These are phyloP conservation scores for Clarias batrachus DNA, from an alignment of 2,113 vertebrate genomes.

Conservation along the genomic window DNA sequence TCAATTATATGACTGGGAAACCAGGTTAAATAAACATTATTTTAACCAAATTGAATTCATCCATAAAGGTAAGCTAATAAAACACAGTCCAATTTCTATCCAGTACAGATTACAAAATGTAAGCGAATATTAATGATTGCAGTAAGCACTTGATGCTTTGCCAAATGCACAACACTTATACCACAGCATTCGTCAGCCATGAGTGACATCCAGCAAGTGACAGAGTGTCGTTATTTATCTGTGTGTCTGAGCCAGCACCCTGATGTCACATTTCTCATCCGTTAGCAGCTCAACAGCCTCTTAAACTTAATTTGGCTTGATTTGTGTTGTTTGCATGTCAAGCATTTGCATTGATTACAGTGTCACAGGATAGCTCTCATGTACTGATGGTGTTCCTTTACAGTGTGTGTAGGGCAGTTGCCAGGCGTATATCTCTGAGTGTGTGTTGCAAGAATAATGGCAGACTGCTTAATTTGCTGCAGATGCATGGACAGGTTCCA, in stretches of 20 bases:
- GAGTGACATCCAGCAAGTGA: conserved; percentile 15
- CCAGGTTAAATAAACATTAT: neutral
- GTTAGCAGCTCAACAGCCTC: conserved; percentile 56
- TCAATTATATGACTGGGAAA: neutral
- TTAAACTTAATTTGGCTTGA: conserved; percentile 58
- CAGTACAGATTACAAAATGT: neutral
- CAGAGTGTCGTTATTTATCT: conserved; percentile 43
- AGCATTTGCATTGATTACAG: conserved; percentile 52
- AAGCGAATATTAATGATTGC: neutral
- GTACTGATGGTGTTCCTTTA: conserved; percentile 14
- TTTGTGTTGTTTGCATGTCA: conserved; percentile 51
- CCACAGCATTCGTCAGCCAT: conserved; percentile 28
- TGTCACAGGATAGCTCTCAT: conserved; percentile 29
- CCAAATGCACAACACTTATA: conserved; percentile 21
- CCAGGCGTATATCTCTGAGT: conserved; percentile 14
- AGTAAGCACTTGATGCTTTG: neutral
- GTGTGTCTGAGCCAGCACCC: conserved; percentile 32
- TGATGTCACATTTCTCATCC: conserved; percentile 49
- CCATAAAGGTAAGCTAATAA: neutral
- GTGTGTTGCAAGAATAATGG: neutral
- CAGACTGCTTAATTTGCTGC: neutral
- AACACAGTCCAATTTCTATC: neutral
- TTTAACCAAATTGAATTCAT: neutral
- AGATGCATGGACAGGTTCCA: conserved; percentile 12
- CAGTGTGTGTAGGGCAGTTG: conserved; percentile 10